Percentiles rank a stretch among this genome's conserved stretches.
phyloP scores from a whole-genome alignment of 2,888 invertebrate species.

The Hyalella azteca region DNA sequence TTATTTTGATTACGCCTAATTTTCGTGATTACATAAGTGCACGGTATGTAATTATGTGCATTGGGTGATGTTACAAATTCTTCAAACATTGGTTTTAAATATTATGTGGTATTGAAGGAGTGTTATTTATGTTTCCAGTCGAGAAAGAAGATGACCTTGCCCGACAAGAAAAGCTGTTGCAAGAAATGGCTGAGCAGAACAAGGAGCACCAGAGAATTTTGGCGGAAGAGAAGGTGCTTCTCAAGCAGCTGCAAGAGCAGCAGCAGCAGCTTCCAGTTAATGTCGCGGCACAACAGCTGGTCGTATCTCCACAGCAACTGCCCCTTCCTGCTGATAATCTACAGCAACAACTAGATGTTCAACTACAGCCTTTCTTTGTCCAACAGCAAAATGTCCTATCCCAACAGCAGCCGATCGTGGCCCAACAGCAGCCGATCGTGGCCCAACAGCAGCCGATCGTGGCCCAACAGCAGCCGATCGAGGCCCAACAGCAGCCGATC shows the following conservation, averaged over 20 bases:
- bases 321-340: background rate
- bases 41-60: too few relatives aligned
- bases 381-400: background rate
- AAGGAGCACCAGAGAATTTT: slow-evolving; percentile 55
- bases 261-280: background rate
- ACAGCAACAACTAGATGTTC: background rate
- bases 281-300: background rate
- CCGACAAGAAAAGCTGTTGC: slow-evolving; percentile 51
- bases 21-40: too few relatives aligned
- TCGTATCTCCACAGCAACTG: background rate
- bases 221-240: slow-evolving; percentile 55
- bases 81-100: too few relatives aligned
- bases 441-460: background rate
- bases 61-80: too few relatives aligned
- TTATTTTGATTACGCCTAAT: too few relatives aligned
- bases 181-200: slow-evolving; percentile 56
- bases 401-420: background rate
- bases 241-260: slow-evolving; percentile 52
- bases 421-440: background rate
- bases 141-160: slow-evolving; percentile 40
- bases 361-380: background rate
- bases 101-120: slow-evolving; percentile 41
- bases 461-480: background rate
- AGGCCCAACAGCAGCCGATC: too few relatives aligned
- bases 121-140: background rate